Evolutionary conservation across 2,888 invertebrate genomes (phyloP), one percentile per base, ranked within the genome.

Genomic region (Dolomedes plantarius): DNA sequence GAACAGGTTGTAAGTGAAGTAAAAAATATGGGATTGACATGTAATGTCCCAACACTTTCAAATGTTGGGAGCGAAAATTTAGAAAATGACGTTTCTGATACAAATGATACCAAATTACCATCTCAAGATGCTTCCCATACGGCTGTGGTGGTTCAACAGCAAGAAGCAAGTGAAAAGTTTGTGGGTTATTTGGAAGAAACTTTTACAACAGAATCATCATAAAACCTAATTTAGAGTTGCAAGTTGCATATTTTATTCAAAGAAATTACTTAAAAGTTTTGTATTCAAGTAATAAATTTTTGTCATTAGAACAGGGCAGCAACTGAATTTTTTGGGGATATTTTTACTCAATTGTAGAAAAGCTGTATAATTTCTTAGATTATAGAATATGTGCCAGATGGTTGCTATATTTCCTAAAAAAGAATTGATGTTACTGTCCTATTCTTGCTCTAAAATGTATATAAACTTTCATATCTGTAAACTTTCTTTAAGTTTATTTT

Each of bases 161-260:
- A 56, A 56, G 46, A 46, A 46, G 13, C n/a, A 9, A 23, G 11
- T 23, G 56, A 56, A 5, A 56, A 56, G 19, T 0, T 65, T n/a
- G 31, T 65, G 16, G 65, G 31, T 28, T 65, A 65, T 31, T 29
- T 31, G 31, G 31, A 65, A 65, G 65, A 65, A 29, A 13, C 65
- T 11, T 65, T 65, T 29, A 31, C 65, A 5, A 31, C 65, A 1
- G 31, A 65, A 6, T 31, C 65, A 27, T 62, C 9, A 13, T 11
- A 62, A 27, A n/a, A 50, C 6, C 23, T 36, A 16, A 56, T 23
- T 1, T 19, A 56, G 56, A 23, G 11, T 56, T 56, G 23, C 56
- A 3, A 56, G 56, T 16, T 56, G 1, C 5, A 56, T 56, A 23
- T 46, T 46, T 46, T 46, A 46, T 56, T 56, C 19, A 1, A 23